Percentiles rank a stretch among this genome's conserved stretches.
Conservation (phyloP, 2,113 vertebrate genomes). For the Takifugu bimaculatus region DNA sequence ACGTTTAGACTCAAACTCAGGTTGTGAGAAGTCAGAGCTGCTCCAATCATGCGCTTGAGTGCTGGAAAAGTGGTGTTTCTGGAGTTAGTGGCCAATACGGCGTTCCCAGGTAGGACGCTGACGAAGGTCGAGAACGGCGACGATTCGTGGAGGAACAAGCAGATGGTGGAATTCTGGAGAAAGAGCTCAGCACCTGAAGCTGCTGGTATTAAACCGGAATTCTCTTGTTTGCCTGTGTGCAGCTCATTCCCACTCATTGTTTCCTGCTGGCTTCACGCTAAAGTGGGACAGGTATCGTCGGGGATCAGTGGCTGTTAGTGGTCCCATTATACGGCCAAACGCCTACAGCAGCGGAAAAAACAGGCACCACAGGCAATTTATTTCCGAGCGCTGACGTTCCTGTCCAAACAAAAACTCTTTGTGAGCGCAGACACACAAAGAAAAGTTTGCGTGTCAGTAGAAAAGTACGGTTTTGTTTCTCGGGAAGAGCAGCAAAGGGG, state of each 20-base stretch:
- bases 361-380: conserved; percentile 59
- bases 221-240: neutral
- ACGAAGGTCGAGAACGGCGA: conserved; percentile 38
- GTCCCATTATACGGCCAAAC: conserved; percentile 63
- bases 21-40: too few species aligned
- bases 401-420: conserved; percentile 63
- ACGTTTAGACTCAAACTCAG: too few species aligned
- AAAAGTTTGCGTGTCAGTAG: conserved; percentile 73
- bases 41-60: too few species aligned
- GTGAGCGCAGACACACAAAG: conserved; percentile 59
- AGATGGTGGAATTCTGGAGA: too few species aligned
- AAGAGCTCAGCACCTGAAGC: too few species aligned
- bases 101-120: neutral
- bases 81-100: too few species aligned
- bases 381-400: conserved; percentile 57
- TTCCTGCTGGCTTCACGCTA: conserved; percentile 21
- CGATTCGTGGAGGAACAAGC: too few species aligned
- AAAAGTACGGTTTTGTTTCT: conserved; percentile 63
- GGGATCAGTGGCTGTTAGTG: conserved; percentile 47
- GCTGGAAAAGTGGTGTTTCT: too few species aligned
- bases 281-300: conserved; percentile 58
- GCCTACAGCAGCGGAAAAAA: conserved; percentile 60
- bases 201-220: conserved; percentile 11
- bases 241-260: conserved; percentile 8
- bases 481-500: conserved; percentile 54